A percentile compares a stretch with the other conserved stretches of the same genome.
Conservation (phyloP, 2,113 vertebrate species). For the Lepus americanus region DNA sequence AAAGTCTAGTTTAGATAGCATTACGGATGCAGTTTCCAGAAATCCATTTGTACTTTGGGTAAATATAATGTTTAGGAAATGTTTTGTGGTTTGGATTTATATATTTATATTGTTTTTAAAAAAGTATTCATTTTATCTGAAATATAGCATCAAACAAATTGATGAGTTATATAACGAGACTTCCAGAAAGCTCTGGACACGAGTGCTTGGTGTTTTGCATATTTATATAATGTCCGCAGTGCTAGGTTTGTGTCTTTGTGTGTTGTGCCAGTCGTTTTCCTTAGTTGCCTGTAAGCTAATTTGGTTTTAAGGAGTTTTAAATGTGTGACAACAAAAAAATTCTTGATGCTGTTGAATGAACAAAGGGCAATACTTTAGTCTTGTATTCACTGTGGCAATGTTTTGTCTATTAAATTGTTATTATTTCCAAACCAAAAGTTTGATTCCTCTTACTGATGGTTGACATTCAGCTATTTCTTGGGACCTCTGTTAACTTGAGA, state of each 20-base stretch:
- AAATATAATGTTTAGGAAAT: conserved; percentile 78
- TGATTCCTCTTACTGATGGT: conserved; percentile 62
- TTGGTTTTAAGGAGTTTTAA: conserved; percentile 77
- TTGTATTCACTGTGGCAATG: conserved; percentile 74
- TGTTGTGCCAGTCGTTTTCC: conserved; percentile 61
- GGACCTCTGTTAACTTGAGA: conserved; percentile 56
- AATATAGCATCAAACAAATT: conserved; percentile 81
- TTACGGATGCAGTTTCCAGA: conserved; percentile 75
- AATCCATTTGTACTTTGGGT: conserved; percentile 81
- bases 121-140: conserved; percentile 84
- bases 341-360: conserved; percentile 63
- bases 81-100: conserved; percentile 84
- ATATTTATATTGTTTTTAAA: conserved; percentile 81
- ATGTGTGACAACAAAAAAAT: conserved; percentile 60
- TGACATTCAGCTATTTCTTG: conserved; percentile 68
- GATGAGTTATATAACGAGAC: conserved; percentile 73
- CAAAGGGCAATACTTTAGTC: conserved; percentile 62
- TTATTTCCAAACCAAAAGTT: conserved; percentile 62
- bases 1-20: conserved; percentile 76
- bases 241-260: conserved; percentile 74
- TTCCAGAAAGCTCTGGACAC: conserved; percentile 79
- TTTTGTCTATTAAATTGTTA: conserved; percentile 80
- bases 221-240: conserved; percentile 70
- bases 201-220: conserved; percentile 70
- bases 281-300: conserved; percentile 45